These are phyloP conservation scores for Tyria jacobaeae DNA, from an alignment of 2,888 invertebrate species.

Conservation along the genomic window DNA sequence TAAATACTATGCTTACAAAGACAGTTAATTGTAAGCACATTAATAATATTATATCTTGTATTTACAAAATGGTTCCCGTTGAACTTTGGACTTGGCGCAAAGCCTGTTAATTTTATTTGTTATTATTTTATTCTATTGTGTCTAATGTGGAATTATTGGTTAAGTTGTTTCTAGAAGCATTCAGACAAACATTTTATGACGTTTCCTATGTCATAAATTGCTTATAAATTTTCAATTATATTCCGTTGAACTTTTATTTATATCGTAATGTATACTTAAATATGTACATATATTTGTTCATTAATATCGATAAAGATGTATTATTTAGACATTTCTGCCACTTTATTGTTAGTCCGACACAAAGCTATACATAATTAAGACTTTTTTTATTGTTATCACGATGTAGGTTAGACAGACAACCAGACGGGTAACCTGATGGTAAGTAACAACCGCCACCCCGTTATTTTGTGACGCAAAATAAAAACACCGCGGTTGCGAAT, in stretches of 20 bases:
- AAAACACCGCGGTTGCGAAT: background rate
- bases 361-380: background rate
- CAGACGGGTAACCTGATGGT: no score
- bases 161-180: no score
- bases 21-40: background rate
- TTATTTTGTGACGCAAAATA: background rate
- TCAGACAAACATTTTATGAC: no score
- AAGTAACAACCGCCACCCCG: no score
- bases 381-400: background rate
- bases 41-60: background rate
- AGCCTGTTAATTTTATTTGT: constrained; percentile 10
- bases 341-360: background rate
- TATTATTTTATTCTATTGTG: background rate
- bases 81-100: constrained; percentile 1
- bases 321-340: background rate
- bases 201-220: no score
- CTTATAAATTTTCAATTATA: background rate
- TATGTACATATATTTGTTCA: background rate
- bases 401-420: background rate
- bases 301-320: background rate
- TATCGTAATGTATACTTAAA: background rate
- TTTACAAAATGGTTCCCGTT: background rate
- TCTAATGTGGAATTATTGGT: constrained; percentile 1
- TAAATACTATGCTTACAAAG: background rate
- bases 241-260: background rate